Evolutionary conservation across 2,797 vertebrate genomes (phyloP), one percentile per base, ranked within the genome.

Genomic region (Thripadectes ignobilis): DNA sequence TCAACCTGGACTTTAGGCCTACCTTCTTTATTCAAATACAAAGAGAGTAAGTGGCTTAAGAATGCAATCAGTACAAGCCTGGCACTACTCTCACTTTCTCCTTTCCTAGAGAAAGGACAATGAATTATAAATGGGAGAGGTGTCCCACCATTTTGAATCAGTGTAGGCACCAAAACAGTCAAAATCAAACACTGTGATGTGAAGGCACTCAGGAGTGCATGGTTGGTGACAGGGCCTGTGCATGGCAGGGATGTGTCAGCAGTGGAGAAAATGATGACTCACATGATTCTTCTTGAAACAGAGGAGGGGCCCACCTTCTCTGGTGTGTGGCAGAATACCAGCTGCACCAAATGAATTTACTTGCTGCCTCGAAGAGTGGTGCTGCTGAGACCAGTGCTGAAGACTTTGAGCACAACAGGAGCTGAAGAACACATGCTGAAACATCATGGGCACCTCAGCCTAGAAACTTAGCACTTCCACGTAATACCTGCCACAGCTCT

Each of bases 201-300:
- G 46, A 89, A 87, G 48, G 51, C 55, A 48, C 34, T 55, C 2
- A 1, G 36, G 54, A 81, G 11, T 6, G 5, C 0, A 0, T n/a
- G 39, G 48, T 27, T 66, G 34, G 14, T 19, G 46, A 12, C 36
- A 20, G 24, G 30, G 38, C 38, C 1, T 4, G 30, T 1, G 4
- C 26, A 14, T 2, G 27, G 12, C 36, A 51, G 17, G 27, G 43
- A 45, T 5, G 21, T 11, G 59, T 55, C 38, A 79, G 61, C 48
- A 67, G 61, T 7, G 34, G 29, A 74, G 49, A 20, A 67, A 66
- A 30, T n/a, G 43, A 63, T 41, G 48, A 30, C 49, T 76, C 1
- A 1, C 2, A 1, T 3, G 10, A 23, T 39, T 51, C 7, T 68
- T 29, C 34, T 51, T 41, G 58, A 75, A 71, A 65, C 2, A 39